A percentile compares a stretch with the other conserved stretches of the same genome.
These are phyloP conservation scores for Platypus cylindrus DNA, from an alignment of 2,888 invertebrate species.

Conservation along the genomic window DNA sequence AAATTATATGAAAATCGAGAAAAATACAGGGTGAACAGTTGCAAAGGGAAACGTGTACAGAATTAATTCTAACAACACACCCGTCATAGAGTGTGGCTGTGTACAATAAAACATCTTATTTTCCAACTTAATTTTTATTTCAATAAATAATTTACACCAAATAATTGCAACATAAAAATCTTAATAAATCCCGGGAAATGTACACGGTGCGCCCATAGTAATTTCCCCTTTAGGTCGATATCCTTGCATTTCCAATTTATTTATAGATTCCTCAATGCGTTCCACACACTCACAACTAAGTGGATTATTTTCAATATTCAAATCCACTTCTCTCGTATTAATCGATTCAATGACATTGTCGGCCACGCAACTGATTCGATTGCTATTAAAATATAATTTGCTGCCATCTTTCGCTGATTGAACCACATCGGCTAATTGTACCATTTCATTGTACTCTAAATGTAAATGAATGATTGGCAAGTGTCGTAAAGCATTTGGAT, in stretches of 20 bases:
- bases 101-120: too few relatives aligned
- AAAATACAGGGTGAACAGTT: too few relatives aligned
- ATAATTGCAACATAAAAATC: too few relatives aligned
- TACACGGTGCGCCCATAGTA: too few relatives aligned
- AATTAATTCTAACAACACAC: too few relatives aligned
- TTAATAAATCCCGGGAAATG: too few relatives aligned
- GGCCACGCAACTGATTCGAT: slow-evolving; percentile 19
- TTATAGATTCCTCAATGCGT: slow-evolving; percentile 13
- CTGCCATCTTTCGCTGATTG: slow-evolving; percentile 18
- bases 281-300: slow-evolving; percentile 21
- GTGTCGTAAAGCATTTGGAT: slow-evolving; percentile 15
- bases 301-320: slow-evolving; percentile 20
- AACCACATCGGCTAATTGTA: slow-evolving; percentile 10
- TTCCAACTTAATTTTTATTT: too few relatives aligned
- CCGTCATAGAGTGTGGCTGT: too few relatives aligned
- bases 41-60: too few relatives aligned
- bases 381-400: slow-evolving; percentile 19
- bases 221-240: slow-evolving; percentile 10
- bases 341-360: slow-evolving; percentile 20
- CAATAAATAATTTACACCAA: too few relatives aligned
- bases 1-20: too few relatives aligned
- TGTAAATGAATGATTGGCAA: slow-evolving; percentile 17
- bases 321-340: slow-evolving; percentile 7
- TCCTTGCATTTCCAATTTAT: not conserved
- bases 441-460: slow-evolving; percentile 20